These are phyloP conservation scores for Centruroides sculpturatus DNA, from an alignment of 1,140 invertebrate species.

Conservation along the genomic window DNA sequence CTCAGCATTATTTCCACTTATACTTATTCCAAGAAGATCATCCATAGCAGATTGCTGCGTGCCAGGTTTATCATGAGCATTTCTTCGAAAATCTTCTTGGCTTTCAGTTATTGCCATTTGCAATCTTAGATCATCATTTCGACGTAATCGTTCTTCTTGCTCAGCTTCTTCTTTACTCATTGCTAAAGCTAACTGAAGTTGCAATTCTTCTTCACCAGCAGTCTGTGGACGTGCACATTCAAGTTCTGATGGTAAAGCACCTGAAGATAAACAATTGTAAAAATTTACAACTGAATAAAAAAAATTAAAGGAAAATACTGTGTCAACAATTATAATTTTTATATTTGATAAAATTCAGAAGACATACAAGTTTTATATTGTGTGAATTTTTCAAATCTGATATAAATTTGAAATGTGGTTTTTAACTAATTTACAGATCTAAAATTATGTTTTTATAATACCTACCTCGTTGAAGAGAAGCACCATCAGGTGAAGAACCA, in stretches of 20 bases:
- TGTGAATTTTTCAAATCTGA: too few relatives aligned
- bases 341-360: too few relatives aligned
- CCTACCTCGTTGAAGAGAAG: slow-evolving; percentile 1
- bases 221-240: slow-evolving; percentile 89
- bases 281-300: neutral
- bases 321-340: neutral
- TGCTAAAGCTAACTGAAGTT: slow-evolving; percentile 90
- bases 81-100: slow-evolving; percentile 56
- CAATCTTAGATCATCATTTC: slow-evolving; percentile 83
- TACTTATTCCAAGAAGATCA: slow-evolving; percentile 9
- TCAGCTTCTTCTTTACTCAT: slow-evolving; percentile 98
- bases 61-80: neutral
- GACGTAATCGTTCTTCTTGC: slow-evolving; percentile 79
- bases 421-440: too few relatives aligned
- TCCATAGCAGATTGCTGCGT: neutral
- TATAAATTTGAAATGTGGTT: too few relatives aligned
- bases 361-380: too few relatives aligned
- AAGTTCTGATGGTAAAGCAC: slow-evolving; percentile 46
- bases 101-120: slow-evolving; percentile 87
- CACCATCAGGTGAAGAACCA: slow-evolving; percentile 11
- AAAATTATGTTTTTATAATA: neutral
- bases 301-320: neutral
- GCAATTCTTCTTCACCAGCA: slow-evolving; percentile 92
- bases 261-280: neutral
- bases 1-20: neutral